phyloP scores from a whole-genome alignment of 2,888 invertebrate genomes.

The Nemurella pictetii region DNA sequence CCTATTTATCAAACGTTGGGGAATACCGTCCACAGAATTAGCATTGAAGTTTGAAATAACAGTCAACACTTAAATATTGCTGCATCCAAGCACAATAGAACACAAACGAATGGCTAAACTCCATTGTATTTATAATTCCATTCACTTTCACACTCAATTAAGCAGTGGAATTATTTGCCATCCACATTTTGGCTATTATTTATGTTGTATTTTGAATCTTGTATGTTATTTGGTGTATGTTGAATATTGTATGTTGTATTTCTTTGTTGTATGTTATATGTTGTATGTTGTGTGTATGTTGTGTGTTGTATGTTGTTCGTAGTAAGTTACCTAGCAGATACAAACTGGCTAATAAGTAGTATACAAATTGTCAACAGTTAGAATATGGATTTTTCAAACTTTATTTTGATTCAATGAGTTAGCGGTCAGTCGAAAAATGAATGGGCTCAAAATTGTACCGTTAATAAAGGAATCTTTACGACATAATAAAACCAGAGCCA shows the following conservation, averaged over 20 bases:
- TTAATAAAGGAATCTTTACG: not conserved
- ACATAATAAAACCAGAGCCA: not conserved
- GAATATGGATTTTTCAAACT: not conserved
- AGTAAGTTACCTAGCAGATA: not conserved
- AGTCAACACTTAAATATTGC: not conserved
- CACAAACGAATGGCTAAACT: not conserved
- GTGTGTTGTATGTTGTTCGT: no score
- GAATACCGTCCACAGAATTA: conserved; percentile 17
- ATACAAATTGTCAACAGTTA: not conserved
- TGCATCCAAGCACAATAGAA: not conserved
- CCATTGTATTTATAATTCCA: conserved; percentile 5
- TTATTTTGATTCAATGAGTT: not conserved
- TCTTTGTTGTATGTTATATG: no score
- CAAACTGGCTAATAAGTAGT: not conserved
- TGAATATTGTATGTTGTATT: no score
- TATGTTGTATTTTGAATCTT: no score
- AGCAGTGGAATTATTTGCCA: conserved; percentile 3
- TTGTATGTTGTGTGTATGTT: no score
- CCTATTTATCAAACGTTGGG: not conserved
- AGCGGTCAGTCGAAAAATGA: not conserved
- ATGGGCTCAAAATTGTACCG: not conserved
- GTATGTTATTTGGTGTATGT: no score
- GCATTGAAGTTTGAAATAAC: conserved; percentile 20
- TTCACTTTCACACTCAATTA: conserved; percentile 23
- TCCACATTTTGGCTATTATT: not conserved